A percentile compares a stretch with the other conserved stretches of the same genome.
Conservation (phyloP, 53 echinoderm and acorn worm species). For the Henricia sp. region DNA sequence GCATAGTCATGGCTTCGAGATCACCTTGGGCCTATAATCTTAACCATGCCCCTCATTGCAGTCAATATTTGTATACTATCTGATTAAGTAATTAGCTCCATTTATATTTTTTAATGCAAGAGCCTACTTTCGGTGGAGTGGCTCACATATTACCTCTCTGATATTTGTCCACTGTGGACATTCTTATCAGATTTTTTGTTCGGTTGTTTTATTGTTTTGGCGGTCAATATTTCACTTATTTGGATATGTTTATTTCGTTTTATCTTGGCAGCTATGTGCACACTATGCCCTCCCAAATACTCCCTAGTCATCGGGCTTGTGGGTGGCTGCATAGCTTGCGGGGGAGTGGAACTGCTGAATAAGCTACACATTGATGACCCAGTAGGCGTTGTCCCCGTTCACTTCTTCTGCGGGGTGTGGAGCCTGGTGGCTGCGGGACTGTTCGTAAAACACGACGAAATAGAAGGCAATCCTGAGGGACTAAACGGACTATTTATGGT, state of each 20-base stretch:
- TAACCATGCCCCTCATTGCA: no score
- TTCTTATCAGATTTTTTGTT: background rate
- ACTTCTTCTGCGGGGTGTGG: constrained; percentile 78
- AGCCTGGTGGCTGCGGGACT: constrained; percentile 74
- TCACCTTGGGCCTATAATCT: no score
- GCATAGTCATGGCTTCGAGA: no score
- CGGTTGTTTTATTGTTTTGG: background rate
- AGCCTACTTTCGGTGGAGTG: no score
- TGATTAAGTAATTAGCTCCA: no score
- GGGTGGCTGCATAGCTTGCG: constrained; percentile 73
- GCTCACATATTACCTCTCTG: no score
- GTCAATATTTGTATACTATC: no score
- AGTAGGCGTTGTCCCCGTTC: constrained; percentile 80
- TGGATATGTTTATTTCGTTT: background rate
- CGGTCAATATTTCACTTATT: no score
- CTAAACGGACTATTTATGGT: constrained; percentile 76
- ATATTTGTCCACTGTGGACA: background rate
- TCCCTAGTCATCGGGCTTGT: constrained; percentile 71
- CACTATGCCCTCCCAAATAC: constrained; percentile 63
- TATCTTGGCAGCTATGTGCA: constrained; percentile 66
- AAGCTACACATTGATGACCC: constrained; percentile 74
- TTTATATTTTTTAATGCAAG: no score
- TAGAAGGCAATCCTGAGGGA: no score
- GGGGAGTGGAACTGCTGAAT: constrained; percentile 73
- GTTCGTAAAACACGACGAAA: constrained; percentile 57